Conservation (phyloP, 35 echinoderm and acorn worm genomes). For the Acanthaster planci region DNA sequence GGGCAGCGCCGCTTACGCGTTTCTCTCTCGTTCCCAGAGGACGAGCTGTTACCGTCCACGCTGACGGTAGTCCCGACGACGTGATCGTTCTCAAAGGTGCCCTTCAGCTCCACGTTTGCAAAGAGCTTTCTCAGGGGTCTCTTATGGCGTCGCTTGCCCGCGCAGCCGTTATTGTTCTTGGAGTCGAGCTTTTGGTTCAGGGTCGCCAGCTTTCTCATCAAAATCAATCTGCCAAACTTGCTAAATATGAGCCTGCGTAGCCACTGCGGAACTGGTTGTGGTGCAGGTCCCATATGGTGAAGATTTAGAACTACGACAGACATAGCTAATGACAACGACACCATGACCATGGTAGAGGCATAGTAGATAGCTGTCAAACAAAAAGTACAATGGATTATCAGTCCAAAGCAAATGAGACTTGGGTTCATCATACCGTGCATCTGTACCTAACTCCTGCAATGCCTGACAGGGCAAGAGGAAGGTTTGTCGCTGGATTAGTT, state of each 20-base stretch:
- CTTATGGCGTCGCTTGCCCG: not conserved
- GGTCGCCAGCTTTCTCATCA: constrained; percentile 59
- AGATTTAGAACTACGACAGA: constrained; percentile 96
- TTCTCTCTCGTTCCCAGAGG: constrained; percentile 55
- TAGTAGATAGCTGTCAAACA: constrained; percentile 90
- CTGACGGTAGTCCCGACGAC: constrained; percentile 22
- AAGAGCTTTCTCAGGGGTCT: constrained; percentile 2
- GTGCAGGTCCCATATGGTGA: constrained; percentile 86
- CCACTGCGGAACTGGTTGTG: constrained; percentile 84
- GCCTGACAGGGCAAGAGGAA: no score
- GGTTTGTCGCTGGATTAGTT: no score
- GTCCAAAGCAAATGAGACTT: no score
- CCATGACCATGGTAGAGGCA: constrained; percentile 96
- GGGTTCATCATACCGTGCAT: no score
- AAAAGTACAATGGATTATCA: not conserved
- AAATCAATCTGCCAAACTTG: constrained; percentile 59
- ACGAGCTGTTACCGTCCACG: constrained; percentile 44
- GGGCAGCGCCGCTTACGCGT: constrained; percentile 6
- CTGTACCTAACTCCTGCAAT: no score
- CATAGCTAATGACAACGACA: constrained; percentile 90
- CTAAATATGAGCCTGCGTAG: constrained; percentile 74
- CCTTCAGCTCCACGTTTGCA: constrained; percentile 54
- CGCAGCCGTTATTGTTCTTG: constrained; percentile 24
- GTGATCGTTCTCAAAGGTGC: constrained; percentile 38
- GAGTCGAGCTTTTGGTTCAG: not conserved